Base-by-base conservation (phyloP, 1,140 invertebrate genomes). In the Hyphantria cunea region DNA sequence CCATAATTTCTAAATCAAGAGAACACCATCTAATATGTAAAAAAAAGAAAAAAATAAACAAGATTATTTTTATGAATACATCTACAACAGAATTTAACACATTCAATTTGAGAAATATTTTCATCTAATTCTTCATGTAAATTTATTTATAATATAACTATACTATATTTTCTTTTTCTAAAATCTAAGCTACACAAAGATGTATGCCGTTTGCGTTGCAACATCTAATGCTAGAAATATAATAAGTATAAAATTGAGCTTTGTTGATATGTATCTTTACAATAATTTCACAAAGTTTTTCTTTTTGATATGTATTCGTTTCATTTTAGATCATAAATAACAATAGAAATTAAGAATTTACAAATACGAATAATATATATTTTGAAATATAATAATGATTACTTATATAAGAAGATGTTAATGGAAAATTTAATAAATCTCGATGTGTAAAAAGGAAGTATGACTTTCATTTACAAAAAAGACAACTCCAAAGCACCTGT, bases 211-310 rank as follows among this genome's bases (percentile, higher is more conserved):
- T 84, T 86, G 74, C 75, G 74, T 80, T 76, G 82, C 86, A 82
- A 79, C 74, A 75, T 74, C 81, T 86, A 84, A 82, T 69, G 68
- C 84, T 86, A 89, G 69, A 76, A 76, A 83, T 87, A 83, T 63
- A 74, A 79, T 86, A 85, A 69, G 81, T 89, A 89, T 68, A 89
- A 89, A 86, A 89, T 89, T 89, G 86, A 89, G 86, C 86, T 84
- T 89, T 82, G 71, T 78, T 89, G 86, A 89, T 89, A 89, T 89
- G 86, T 86, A 76, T 83, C 78, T 80, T 82, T 80, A 70, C 41
- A 72, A 47, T 58, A 58, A 58, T 49, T 55, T 55, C 45, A 13
- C 55, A 49, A 58, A 58, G 44, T 48, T 56, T 41, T 34, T 34
- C 6, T 58, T 50, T 56, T 55, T 60, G 59, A 50, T 60, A 60